A percentile compares a stretch with the other conserved stretches of the same genome.
Conservation (phyloP, 2,888 invertebrate genomes). For the Andrena trimmerana region DNA sequence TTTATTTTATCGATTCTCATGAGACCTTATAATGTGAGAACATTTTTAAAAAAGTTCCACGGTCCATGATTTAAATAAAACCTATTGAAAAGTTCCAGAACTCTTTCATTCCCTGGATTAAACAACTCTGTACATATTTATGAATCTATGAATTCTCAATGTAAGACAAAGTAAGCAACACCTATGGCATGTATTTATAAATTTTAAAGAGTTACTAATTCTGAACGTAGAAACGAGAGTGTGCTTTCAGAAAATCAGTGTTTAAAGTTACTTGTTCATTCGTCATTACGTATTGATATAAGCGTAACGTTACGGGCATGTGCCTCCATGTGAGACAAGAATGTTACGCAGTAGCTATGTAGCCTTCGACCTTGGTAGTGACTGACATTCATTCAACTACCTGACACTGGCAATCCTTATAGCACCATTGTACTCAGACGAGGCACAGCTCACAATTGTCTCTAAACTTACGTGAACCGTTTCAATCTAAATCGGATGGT, state of each 20-base stretch:
- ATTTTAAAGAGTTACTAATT: neutral
- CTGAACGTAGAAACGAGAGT: neutral
- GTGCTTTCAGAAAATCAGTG: neutral
- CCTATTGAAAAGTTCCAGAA: no score
- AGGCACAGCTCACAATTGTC: constrained; percentile 4
- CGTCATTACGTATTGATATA: neutral
- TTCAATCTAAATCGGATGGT: neutral
- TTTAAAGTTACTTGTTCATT: neutral
- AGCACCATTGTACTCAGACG: constrained; percentile 17
- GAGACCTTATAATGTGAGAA: no score
- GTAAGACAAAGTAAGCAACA: neutral
- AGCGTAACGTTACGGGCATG: constrained; percentile 16
- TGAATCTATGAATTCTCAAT: neutral
- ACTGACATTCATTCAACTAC: constrained; percentile 52
- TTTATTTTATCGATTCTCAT: no score
- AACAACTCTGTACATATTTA: neutral
- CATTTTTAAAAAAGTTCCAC: no score
- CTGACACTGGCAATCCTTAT: constrained; percentile 53
- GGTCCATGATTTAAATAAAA: no score
- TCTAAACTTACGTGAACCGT: neutral
- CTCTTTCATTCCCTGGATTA: neutral
- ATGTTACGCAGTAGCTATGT: constrained; percentile 31
- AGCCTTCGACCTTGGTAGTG: constrained; percentile 37
- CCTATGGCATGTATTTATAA: neutral
- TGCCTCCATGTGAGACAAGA: constrained; percentile 24